Conservation (phyloP, 1,140 invertebrate species). For the Homalodisca vitripennis region DNA sequence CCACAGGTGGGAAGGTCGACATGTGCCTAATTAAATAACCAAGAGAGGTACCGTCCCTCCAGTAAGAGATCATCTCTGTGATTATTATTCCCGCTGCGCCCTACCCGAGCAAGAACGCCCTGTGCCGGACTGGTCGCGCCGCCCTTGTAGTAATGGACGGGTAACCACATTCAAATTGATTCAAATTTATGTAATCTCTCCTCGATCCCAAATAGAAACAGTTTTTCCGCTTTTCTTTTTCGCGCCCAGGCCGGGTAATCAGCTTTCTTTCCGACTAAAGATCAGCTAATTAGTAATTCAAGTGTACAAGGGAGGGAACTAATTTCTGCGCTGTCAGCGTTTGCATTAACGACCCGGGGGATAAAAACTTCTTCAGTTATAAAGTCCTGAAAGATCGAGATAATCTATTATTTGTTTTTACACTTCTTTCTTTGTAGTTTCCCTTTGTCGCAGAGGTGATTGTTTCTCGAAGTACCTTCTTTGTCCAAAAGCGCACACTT, state of each 20-base stretch:
- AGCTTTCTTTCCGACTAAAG: neutral
- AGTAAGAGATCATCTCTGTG: constrained; percentile 13
- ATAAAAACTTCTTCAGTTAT: too few species aligned
- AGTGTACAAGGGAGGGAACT: neutral
- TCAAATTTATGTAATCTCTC: constrained; percentile 26
- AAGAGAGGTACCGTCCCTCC: neutral
- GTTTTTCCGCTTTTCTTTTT: constrained; percentile 21
- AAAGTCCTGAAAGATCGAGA: too few species aligned
- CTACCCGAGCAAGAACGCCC: too few species aligned
- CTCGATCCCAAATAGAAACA: constrained; percentile 20
- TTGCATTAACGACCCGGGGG: too few species aligned
- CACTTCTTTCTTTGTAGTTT: too few species aligned
- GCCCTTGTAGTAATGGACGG: constrained; percentile 11
- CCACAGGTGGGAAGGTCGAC: constrained; percentile 4
- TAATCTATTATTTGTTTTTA: too few species aligned
- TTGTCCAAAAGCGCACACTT: too few species aligned
- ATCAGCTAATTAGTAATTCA: constrained; percentile 19
- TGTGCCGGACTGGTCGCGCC: too few species aligned
- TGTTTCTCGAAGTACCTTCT: too few species aligned
- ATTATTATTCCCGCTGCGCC: constrained; percentile 4
- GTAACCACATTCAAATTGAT: constrained; percentile 22
- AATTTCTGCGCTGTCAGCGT: constrained; percentile 10
- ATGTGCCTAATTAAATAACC: constrained; percentile 13
- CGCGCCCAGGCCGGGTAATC: neutral
- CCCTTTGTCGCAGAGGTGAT: too few species aligned